These are phyloP conservation scores for Caerostris darwini DNA, from an alignment of 1,140 invertebrate genomes.

Conservation along the genomic window DNA sequence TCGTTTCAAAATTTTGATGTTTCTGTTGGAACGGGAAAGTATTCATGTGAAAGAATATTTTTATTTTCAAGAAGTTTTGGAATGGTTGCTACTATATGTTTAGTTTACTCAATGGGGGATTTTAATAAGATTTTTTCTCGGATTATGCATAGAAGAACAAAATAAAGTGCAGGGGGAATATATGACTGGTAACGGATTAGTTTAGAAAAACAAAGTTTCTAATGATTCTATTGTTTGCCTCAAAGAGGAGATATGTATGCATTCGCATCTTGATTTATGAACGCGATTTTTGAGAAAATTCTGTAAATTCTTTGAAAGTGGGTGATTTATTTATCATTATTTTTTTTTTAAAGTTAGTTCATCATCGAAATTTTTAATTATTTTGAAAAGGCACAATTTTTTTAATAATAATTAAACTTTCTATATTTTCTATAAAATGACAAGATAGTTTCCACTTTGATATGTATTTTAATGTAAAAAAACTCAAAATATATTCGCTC, in stretches of 20 bases:
- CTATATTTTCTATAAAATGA: too few relatives aligned
- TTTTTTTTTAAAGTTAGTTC: not conserved
- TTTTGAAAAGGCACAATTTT: too few relatives aligned
- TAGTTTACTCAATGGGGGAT: not conserved
- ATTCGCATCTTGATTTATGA: slow-evolving; percentile 5
- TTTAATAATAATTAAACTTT: too few relatives aligned
- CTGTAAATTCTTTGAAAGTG: not conserved
- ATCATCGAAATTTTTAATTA: too few relatives aligned
- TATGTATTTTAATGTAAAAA: too few relatives aligned
- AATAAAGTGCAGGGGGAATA: too few relatives aligned
- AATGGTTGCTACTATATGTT: not conserved
- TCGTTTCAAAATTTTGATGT: not conserved
- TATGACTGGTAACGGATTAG: not conserved
- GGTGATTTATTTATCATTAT: not conserved
- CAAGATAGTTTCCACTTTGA: too few relatives aligned
- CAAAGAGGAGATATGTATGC: not conserved
- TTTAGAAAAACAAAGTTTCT: slow-evolving; percentile 37
- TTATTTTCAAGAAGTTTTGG: not conserved
- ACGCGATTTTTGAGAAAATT: not conserved
- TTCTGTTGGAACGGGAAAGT: not conserved
- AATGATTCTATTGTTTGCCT: not conserved
- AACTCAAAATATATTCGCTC: too few relatives aligned
- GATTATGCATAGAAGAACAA: not conserved
- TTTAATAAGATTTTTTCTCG: not conserved
- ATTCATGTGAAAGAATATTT: not conserved